Percentiles rank a stretch among this genome's conserved stretches.
phyloP scores from a whole-genome alignment of 2,113 vertebrate genomes.

The Sphyrna mokarran region DNA sequence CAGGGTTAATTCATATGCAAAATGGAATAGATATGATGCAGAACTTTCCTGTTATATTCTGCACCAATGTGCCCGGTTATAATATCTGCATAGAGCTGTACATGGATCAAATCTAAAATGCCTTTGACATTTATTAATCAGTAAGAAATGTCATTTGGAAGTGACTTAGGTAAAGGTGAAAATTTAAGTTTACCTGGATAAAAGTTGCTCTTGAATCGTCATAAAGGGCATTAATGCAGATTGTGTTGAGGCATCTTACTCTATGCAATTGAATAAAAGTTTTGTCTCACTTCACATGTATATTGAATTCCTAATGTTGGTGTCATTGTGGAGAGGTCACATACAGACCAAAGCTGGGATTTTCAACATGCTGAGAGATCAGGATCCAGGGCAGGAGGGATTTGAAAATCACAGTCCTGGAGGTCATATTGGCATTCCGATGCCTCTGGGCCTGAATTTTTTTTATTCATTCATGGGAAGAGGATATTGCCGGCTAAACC shows the following conservation, averaged over 20 bases:
- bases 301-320: not conserved
- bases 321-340: not conserved
- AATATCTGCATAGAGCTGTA: not conserved
- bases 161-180: not conserved
- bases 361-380: no score
- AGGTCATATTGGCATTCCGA: no score
- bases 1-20: not conserved
- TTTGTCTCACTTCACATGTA: not conserved
- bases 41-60: not conserved
- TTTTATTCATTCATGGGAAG: no score
- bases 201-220: not conserved
- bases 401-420: no score
- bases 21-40: not conserved
- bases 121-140: not conserved
- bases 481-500: no score
- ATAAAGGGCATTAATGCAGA: not conserved
- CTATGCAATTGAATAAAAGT: not conserved
- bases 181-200: not conserved
- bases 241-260: not conserved
- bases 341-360: not conserved
- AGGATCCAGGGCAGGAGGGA: no score
- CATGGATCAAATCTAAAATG: not conserved
- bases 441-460: no score
- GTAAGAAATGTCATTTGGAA: not conserved
- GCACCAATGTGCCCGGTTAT: not conserved